These are phyloP conservation scores for Myotis planiceps DNA, from an alignment of 2,797 vertebrate species.

Conservation along the genomic window DNA sequence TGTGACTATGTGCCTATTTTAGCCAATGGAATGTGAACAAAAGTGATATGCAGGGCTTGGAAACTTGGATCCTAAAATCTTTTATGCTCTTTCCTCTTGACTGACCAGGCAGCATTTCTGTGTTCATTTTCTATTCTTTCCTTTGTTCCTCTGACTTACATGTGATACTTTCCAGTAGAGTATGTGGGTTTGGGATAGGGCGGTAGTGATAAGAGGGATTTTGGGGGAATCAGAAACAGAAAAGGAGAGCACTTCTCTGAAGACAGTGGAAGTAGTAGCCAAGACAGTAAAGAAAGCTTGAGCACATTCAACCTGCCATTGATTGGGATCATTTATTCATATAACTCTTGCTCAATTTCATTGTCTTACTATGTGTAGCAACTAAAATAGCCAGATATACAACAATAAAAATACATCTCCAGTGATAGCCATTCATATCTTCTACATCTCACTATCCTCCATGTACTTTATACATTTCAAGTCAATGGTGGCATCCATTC, in stretches of 20 bases:
- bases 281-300: not conserved
- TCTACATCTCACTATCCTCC: slow-evolving; percentile 86
- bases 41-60: not conserved
- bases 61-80: not conserved
- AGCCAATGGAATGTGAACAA: not conserved
- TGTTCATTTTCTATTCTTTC: not conserved
- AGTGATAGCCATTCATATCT: slow-evolving; percentile 83
- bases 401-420: slow-evolving; percentile 88
- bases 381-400: slow-evolving; percentile 84
- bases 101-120: not conserved
- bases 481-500: slow-evolving; percentile 85
- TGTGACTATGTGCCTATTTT: not conserved
- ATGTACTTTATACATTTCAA: slow-evolving; percentile 92
- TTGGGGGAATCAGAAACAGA: not conserved
- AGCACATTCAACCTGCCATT: slow-evolving; percentile 75
- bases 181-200: not conserved
- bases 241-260: not conserved
- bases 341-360: slow-evolving; percentile 77
- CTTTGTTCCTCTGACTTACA: not conserved
- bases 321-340: slow-evolving; percentile 72
- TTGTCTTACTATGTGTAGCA: slow-evolving; percentile 77
- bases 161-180: not conserved
- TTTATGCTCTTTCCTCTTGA: not conserved
- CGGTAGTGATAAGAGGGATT: not conserved
- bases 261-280: not conserved